These are phyloP conservation scores for Axinella damicornis DNA, from an alignment of 37 sponge, comb jelly and placozoan genomes.

Conservation along the genomic window DNA sequence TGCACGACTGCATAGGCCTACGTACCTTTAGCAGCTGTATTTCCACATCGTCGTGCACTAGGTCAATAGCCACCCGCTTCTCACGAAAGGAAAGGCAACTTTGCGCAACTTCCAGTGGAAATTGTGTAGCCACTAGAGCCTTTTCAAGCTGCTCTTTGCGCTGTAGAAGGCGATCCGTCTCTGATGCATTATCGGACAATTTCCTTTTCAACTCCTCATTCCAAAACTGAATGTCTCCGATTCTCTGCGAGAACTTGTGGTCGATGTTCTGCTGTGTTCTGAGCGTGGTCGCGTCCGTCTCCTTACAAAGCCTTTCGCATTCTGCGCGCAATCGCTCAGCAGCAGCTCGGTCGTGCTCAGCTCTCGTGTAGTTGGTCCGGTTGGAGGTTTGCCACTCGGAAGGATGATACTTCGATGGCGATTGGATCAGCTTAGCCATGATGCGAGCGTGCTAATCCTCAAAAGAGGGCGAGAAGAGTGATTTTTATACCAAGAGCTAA, in stretches of 20 bases:
- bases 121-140: slow-evolving; percentile 64
- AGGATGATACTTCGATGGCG: slow-evolving; percentile 86
- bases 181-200: slow-evolving; percentile 66
- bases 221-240: slow-evolving; percentile 90
- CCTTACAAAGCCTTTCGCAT: slow-evolving; percentile 79
- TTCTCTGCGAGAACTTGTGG: slow-evolving; percentile 88
- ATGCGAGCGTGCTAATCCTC: too few species aligned
- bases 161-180: slow-evolving; percentile 73
- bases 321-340: slow-evolving; percentile 92
- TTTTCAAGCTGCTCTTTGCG: slow-evolving; percentile 78
- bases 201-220: slow-evolving; percentile 84
- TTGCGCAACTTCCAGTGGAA: slow-evolving; percentile 81
- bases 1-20: too few species aligned
- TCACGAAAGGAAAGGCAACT: slow-evolving; percentile 79
- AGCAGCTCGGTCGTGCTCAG: slow-evolving; percentile 80
- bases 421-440: slow-evolving; percentile 68
- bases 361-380: slow-evolving; percentile 71
- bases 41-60: slow-evolving; percentile 95
- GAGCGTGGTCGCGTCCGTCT: slow-evolving; percentile 77
- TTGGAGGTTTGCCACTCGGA: slow-evolving; percentile 93
- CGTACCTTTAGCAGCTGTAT: slow-evolving; percentile 85
- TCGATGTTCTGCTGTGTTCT: slow-evolving; percentile 79
- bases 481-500: too few species aligned
- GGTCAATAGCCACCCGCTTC: slow-evolving; percentile 80
- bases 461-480: neutral